phyloP scores from a whole-genome alignment of 1,140 invertebrate species.

The Drosophila tropicalis region DNA sequence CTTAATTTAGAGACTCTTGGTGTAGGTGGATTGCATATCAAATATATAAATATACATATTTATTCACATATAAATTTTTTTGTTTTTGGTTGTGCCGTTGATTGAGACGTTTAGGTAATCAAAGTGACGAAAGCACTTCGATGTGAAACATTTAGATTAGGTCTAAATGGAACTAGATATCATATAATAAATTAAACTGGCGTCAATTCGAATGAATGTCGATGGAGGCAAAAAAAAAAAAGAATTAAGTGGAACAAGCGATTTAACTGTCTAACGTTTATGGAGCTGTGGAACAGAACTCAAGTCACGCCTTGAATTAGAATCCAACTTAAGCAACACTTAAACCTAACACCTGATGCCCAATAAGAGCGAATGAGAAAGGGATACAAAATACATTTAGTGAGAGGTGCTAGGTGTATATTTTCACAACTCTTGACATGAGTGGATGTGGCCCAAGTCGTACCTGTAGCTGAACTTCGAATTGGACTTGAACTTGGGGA shows the following conservation, averaged over 20 bases:
- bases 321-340: slow-evolving; percentile 28
- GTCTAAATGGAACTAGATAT: slow-evolving; percentile 9
- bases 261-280: slow-evolving; percentile 68
- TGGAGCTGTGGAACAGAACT: slow-evolving; percentile 43
- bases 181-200: slow-evolving; percentile 46
- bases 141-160: slow-evolving; percentile 14
- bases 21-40: slow-evolving; percentile 10
- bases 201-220: slow-evolving; percentile 60
- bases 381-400: slow-evolving; percentile 3
- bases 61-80: neutral
- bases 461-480: neutral
- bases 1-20: slow-evolving; percentile 42
- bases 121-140: slow-evolving; percentile 12
- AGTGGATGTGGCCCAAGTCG: slow-evolving; percentile 35
- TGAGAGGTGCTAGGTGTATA: slow-evolving; percentile 65
- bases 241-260: slow-evolving; percentile 70
- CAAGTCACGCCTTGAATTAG: slow-evolving; percentile 74
- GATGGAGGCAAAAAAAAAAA: neutral
- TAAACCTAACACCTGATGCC: slow-evolving; percentile 70
- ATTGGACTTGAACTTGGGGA: slow-evolving; percentile 25
- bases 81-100: slow-evolving; percentile 28
- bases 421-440: slow-evolving; percentile 78
- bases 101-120: slow-evolving; percentile 12
- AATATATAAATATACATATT: neutral
- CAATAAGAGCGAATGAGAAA: slow-evolving; percentile 19